A percentile compares a stretch with the other conserved stretches of the same genome.
phyloP scores from a whole-genome alignment of 2,113 vertebrate genomes.

The Antennarius striatus region DNA sequence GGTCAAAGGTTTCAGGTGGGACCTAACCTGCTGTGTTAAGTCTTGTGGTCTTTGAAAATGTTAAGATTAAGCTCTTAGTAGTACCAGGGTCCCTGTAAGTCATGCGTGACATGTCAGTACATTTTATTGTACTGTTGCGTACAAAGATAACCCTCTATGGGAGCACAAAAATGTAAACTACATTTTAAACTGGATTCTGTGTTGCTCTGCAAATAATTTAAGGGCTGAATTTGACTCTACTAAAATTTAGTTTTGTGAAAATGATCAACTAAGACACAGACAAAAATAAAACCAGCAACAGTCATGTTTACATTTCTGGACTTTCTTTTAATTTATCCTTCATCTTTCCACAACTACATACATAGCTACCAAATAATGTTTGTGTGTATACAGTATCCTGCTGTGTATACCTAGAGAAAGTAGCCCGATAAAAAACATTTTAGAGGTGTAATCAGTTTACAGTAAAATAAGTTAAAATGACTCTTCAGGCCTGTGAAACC shows the following conservation, averaged over 20 bases:
- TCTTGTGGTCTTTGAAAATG: too few relatives aligned
- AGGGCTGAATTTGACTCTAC: too few relatives aligned
- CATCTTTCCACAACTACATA: slow-evolving; percentile 33
- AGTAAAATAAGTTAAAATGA: slow-evolving; percentile 64
- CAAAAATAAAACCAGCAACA: neutral
- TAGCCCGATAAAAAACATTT: slow-evolving; percentile 28
- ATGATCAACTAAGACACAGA: neutral
- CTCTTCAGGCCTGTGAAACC: slow-evolving; percentile 68
- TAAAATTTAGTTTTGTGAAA: too few relatives aligned
- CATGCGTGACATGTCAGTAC: too few relatives aligned
- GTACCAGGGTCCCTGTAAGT: too few relatives aligned
- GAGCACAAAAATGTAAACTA: too few relatives aligned
- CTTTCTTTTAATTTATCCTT: slow-evolving; percentile 49
- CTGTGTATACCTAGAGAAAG: slow-evolving; percentile 3
- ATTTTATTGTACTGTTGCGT: too few relatives aligned
- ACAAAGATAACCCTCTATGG: too few relatives aligned
- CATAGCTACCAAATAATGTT: slow-evolving; percentile 25
- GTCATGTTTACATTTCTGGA: slow-evolving; percentile 3
- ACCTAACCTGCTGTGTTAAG: neutral
- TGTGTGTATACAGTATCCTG: slow-evolving; percentile 17
- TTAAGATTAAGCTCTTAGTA: too few relatives aligned
- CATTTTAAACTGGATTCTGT: too few relatives aligned
- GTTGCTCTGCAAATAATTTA: too few relatives aligned
- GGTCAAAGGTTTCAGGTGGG: too few relatives aligned
- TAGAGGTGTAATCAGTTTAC: slow-evolving; percentile 30